Conservation (phyloP, 2,888 invertebrate species). For the Parnassius glacialis region DNA sequence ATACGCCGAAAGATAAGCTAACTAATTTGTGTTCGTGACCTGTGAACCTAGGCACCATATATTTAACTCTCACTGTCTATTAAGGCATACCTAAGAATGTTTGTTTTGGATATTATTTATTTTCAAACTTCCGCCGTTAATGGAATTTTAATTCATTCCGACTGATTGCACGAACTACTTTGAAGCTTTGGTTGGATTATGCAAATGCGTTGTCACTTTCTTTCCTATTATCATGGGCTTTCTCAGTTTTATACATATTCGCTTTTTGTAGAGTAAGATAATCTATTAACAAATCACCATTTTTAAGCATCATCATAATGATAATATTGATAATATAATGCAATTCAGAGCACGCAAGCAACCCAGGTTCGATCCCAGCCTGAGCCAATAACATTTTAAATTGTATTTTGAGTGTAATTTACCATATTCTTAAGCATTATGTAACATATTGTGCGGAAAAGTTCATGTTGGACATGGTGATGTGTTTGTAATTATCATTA, state of each 20-base stretch:
- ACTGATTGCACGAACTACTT: conserved; percentile 2
- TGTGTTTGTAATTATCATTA: too few species aligned
- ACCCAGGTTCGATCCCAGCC: too few species aligned
- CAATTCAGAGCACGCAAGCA: background rate
- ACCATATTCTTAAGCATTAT: too few species aligned
- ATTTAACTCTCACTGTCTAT: conserved; percentile 16
- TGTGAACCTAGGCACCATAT: conserved; percentile 11
- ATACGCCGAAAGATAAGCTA: conserved; percentile 3
- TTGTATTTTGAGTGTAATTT: too few species aligned
- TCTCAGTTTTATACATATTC: background rate
- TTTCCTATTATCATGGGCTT: conserved; percentile 14
- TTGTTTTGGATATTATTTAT: conserved; percentile 10
- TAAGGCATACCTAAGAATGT: background rate
- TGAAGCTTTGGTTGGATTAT: conserved; percentile 6
- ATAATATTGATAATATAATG: too few species aligned
- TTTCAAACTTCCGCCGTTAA: conserved; percentile 4
- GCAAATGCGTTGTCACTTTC: conserved; percentile 11
- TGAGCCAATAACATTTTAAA: too few species aligned
- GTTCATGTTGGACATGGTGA: too few species aligned
- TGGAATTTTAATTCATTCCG: conserved; percentile 12
- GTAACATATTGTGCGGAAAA: too few species aligned
- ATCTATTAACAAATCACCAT: too few species aligned
- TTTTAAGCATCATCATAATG: too few species aligned
- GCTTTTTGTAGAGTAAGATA: background rate
- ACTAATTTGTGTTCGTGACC: conserved; percentile 12